Evolutionary conservation across 2,113 vertebrate genomes (phyloP), one percentile per base, ranked within the genome.

Genomic region (Thalassarche chlororhynchos): DNA sequence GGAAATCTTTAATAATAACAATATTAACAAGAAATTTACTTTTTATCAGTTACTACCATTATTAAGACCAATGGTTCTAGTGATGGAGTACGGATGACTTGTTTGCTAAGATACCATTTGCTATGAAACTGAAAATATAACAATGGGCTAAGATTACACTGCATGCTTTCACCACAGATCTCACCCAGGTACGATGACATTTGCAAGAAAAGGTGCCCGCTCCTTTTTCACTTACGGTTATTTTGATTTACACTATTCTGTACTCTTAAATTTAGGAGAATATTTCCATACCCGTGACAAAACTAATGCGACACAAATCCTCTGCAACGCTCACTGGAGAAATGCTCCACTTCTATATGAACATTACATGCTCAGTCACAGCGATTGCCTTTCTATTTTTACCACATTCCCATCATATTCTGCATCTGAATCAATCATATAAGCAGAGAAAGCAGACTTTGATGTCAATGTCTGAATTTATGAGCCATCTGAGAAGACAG

Each of bases 381-480:
- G 98, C 93, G 96, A 99, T 96, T 98, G 97, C 95, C 87, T 98
- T 98, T 98, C 98, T 99, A 98, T 99, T 99, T 99, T 98, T 99
- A 92, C 89, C 95, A 92, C 46, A 92, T 89, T 98, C 93, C 92
- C 97, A 98, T 98, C 96, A 93, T 96, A 96, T 96, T 98, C 94
- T 97, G 93, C 91, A 98, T 98, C 97, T 98, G 97, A 98, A 98
- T 98, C 98, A 98, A 98, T 99, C 98, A 95, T 70, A 97, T 84
- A 98, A 98, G 98, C 81, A 97, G 65, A 97, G 91, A 96, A 94
- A 88, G 70, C 20, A 83, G 86, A 71, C 31, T 95, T 95, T 96
- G 70, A 70, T 90, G 51, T 83, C 57, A 81, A 12, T 58, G 16
- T 74, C 64, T 93, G 62, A 98, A 96, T 93, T 91, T 54, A 80